Evolutionary conservation across 2,113 vertebrate genomes (phyloP).

Genomic region (Empidonax traillii): DNA sequence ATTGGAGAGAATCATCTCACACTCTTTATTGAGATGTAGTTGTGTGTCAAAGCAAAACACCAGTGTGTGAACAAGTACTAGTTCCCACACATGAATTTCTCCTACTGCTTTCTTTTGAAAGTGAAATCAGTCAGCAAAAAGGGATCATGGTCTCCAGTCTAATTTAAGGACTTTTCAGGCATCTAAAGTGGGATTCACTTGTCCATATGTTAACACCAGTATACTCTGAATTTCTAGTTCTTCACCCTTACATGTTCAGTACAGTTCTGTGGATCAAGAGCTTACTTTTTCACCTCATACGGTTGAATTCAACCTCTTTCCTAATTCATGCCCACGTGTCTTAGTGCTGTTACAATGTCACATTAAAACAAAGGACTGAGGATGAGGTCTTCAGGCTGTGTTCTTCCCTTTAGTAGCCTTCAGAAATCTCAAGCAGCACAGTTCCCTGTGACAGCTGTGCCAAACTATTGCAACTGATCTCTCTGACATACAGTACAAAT

Average conservation of each 20-base stretch:
- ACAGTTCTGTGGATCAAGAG: neutral
- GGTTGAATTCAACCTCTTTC: neutral
- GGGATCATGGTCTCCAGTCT: neutral
- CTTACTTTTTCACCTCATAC: neutral
- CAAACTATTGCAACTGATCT: neutral
- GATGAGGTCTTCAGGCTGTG: neutral
- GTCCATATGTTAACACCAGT: neutral
- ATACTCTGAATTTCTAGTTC: neutral
- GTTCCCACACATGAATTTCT: neutral
- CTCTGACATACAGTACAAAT: neutral
- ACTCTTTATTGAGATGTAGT: neutral
- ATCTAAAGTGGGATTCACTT: neutral
- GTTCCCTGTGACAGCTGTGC: neutral
- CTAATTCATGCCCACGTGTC: neutral
- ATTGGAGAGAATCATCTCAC: neutral
- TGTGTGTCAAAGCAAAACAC: neutral
- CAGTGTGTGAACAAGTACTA: fast-evolving
- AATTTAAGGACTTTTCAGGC: neutral
- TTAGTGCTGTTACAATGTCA: neutral
- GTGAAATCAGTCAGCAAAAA: neutral
- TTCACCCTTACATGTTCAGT: neutral
- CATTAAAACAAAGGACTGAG: neutral
- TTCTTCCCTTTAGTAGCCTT: neutral
- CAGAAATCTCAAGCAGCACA: neutral
- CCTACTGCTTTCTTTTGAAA: neutral